Conservation (phyloP, 2,113 vertebrate genomes). For the Pontoporia blainvillei region DNA sequence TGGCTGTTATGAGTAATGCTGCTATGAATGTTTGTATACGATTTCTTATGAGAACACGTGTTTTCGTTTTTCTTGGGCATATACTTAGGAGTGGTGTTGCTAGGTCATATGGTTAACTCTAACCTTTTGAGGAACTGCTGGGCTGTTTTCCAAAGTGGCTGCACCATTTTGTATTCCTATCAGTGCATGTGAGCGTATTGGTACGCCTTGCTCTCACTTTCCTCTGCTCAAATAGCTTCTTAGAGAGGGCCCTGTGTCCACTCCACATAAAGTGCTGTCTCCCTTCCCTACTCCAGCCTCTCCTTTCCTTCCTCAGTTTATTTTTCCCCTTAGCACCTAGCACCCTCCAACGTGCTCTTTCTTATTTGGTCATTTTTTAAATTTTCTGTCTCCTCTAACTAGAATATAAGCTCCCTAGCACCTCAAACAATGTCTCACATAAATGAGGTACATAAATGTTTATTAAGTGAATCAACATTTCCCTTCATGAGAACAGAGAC, state of each 20-base stretch:
- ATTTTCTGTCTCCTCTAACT: neutral
- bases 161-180: neutral
- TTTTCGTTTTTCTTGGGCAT: neutral
- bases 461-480: neutral
- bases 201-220: neutral
- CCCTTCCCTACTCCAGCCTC: neutral
- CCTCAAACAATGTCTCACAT: neutral
- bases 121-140: neutral
- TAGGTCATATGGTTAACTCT: neutral
- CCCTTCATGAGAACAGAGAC: neutral
- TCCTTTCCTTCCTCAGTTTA: neutral
- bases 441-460: neutral
- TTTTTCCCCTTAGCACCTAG: neutral
- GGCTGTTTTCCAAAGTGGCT: neutral
- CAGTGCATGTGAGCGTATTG: neutral
- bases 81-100: neutral
- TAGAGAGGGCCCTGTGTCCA: neutral
- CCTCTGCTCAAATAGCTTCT: neutral
- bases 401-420: neutral
- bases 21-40: accelerated
- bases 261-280: accelerated
- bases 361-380: neutral
- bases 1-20: neutral
- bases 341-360: neutral
- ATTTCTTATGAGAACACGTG: neutral